Conservation (phyloP, 2,888 invertebrate genomes). For the Tribolium freemani region DNA sequence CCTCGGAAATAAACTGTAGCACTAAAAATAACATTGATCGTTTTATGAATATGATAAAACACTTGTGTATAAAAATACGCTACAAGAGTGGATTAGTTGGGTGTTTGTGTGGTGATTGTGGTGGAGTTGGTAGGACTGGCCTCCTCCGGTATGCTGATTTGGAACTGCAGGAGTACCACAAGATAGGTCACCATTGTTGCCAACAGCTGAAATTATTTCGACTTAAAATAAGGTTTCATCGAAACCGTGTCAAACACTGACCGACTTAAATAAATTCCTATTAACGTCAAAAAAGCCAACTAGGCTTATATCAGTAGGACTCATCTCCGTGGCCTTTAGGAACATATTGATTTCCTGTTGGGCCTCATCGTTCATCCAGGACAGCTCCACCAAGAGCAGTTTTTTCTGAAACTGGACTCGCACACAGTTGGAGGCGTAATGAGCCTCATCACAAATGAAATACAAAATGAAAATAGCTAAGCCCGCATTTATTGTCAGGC, state of each 20-base stretch:
- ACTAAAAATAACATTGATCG: not conserved
- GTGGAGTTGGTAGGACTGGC: conserved; percentile 5
- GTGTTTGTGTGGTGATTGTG: conserved; percentile 11
- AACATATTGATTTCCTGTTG: conserved; percentile 86
- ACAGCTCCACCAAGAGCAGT: conserved; percentile 78
- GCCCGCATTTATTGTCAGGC: conserved; percentile 76
- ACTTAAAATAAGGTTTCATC: conserved; percentile 6
- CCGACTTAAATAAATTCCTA: conserved; percentile 80
- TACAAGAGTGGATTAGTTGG: not conserved
- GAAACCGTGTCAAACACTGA: conserved; percentile 60
- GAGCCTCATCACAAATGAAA: conserved; percentile 82
- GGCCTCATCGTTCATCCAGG: conserved; percentile 83
- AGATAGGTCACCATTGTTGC: conserved; percentile 85
- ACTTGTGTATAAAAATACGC: not conserved
- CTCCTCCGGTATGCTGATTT: conserved; percentile 81
- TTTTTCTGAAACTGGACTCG: conserved; percentile 82
- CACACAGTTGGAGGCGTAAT: conserved; percentile 79
- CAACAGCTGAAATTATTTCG: conserved; percentile 71
- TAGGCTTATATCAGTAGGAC: conserved; percentile 80
- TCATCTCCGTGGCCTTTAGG: conserved; percentile 82
- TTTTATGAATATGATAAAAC: not conserved
- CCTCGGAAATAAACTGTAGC: not conserved
- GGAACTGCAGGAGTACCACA: conserved; percentile 81
- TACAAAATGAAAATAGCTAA: conserved; percentile 78
- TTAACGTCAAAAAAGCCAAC: conserved; percentile 83